phyloP scores from a whole-genome alignment of 2,888 invertebrate species.

The Hydriomena furcata region DNA sequence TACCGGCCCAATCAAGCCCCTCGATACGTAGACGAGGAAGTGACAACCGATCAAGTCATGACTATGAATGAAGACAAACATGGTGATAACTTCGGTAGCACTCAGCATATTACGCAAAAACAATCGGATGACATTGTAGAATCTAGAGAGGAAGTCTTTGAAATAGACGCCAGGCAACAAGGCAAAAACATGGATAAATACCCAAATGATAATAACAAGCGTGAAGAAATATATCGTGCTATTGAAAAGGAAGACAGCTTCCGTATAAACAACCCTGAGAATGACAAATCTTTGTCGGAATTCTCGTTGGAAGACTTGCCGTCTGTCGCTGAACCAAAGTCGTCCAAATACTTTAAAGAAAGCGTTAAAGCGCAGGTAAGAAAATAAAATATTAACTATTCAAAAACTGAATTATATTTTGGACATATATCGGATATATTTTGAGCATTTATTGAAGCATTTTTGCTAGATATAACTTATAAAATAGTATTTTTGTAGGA shows the following conservation, averaged over 20 bases:
- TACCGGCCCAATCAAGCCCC: conserved; percentile 34
- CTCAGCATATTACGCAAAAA: conserved; percentile 5
- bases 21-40: conserved; percentile 32
- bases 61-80: conserved; percentile 23
- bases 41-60: conserved; percentile 24
- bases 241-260: conserved; percentile 12
- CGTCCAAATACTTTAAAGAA: conserved; percentile 26
- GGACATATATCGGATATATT: no score
- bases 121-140: conserved; percentile 5
- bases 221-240: conserved; percentile 3
- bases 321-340: conserved; percentile 25
- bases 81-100: conserved; percentile 6
- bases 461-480: neutral
- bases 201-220: neutral
- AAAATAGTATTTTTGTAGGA: conserved; percentile 38
- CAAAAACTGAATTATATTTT: no score
- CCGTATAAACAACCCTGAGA: conserved; percentile 25
- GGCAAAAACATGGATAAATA: neutral
- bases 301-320: conserved; percentile 55
- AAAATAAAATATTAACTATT: conserved; percentile 7
- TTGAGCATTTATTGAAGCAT: no score
- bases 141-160: conserved; percentile 17
- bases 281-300: conserved; percentile 63
- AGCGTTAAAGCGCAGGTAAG: conserved; percentile 46
- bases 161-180: neutral